These are phyloP conservation scores for Entelurus aequoreus DNA, from an alignment of 2,113 vertebrate species.

Conservation along the genomic window DNA sequence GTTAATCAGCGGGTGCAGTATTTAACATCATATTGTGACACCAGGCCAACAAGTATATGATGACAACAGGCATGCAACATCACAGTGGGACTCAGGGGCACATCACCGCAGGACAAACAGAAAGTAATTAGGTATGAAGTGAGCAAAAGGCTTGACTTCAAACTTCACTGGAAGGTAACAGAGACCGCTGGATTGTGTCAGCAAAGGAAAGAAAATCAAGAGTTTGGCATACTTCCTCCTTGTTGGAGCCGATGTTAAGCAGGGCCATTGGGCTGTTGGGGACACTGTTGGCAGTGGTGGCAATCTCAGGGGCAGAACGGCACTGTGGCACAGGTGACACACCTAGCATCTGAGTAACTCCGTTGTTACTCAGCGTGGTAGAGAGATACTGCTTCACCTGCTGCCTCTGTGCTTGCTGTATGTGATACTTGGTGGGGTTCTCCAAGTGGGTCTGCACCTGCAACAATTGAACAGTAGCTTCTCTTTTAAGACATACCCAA, in stretches of 20 bases:
- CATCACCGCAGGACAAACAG: constrained; percentile 33
- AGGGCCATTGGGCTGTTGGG: constrained; percentile 86
- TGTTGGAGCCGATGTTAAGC: constrained; percentile 82
- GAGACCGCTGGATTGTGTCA: constrained; percentile 21
- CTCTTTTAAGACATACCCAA: background rate
- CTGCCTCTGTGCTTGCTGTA: constrained; percentile 82
- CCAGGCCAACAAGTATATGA: constrained; percentile 36
- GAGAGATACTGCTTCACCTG: constrained; percentile 87
- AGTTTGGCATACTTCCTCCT: constrained; percentile 76
- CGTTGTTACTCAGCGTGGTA: constrained; percentile 78
- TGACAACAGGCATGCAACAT: constrained; percentile 32
- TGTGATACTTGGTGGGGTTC: constrained; percentile 85
- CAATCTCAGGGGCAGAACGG: constrained; percentile 69
- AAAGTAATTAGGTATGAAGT: constrained; percentile 45
- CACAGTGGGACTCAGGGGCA: constrained; percentile 29
- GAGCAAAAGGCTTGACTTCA: constrained; percentile 21
- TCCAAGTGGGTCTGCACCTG: constrained; percentile 85
- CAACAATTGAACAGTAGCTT: background rate
- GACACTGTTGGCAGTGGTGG: constrained; percentile 67
- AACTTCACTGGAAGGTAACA: constrained; percentile 24
- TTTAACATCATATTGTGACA: constrained; percentile 65
- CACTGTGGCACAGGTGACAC: constrained; percentile 63
- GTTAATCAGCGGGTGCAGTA: constrained; percentile 56
- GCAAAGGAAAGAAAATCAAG: constrained; percentile 20
- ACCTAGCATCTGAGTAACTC: constrained; percentile 71